Evolutionary conservation across 2,888 invertebrate genomes (phyloP).

Genomic region (Corbicula japonica): DNA sequence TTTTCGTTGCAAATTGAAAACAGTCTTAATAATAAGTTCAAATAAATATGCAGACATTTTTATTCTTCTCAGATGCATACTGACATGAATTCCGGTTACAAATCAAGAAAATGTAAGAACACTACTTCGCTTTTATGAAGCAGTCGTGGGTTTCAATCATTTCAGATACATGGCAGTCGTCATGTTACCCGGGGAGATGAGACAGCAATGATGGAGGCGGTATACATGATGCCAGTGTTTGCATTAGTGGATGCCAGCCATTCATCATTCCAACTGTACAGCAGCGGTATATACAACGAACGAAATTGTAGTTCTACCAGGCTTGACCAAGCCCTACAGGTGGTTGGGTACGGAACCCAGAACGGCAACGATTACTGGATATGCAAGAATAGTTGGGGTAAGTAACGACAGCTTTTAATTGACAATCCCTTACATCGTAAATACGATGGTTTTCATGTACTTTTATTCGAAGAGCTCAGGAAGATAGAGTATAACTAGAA

Average conservation of each 20-base stretch:
- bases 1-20: too few species aligned
- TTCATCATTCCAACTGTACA: constrained; percentile 72
- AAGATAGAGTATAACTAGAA: neutral
- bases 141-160: neutral
- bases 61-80: neutral
- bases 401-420: constrained; percentile 5
- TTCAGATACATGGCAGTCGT: constrained; percentile 62
- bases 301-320: constrained; percentile 44
- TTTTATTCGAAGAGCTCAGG: neutral
- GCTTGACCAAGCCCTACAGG: constrained; percentile 67
- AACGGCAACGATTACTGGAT: constrained; percentile 71
- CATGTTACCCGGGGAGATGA: constrained; percentile 63
- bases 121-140: too few species aligned
- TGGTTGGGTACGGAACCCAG: constrained; percentile 68
- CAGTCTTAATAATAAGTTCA: neutral
- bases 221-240: constrained; percentile 67
- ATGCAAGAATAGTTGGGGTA: constrained; percentile 87
- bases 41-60: neutral
- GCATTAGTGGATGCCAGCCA: constrained; percentile 74
- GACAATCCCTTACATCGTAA: neutral
- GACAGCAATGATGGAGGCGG: constrained; percentile 56
- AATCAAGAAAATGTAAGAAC: too few species aligned
- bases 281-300: constrained; percentile 64
- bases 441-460: neutral
- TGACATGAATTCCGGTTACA: neutral